Conservation (phyloP, 1,140 invertebrate species). For the Hormaphis cornu region DNA sequence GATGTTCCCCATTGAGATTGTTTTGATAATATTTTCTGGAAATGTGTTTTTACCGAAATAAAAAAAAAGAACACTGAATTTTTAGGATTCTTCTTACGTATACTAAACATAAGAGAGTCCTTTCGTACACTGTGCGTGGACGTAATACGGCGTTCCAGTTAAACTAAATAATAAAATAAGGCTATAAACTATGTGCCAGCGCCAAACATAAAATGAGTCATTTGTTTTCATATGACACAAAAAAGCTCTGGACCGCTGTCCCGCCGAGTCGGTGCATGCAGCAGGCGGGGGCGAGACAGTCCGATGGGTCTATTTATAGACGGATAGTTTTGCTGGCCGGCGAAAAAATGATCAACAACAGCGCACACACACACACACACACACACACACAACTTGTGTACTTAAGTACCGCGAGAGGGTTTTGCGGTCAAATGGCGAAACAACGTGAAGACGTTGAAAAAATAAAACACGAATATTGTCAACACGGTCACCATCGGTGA, state of each 20-base stretch:
- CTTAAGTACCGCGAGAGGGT: not conserved
- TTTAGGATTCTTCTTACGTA: too few relatives aligned
- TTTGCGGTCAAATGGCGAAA: conserved; percentile 6
- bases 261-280: not conserved
- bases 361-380: not conserved
- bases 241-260: not conserved
- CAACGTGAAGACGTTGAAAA: not conserved
- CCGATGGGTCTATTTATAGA: conserved; percentile 9
- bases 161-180: conserved; percentile 29
- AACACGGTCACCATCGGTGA: too few relatives aligned
- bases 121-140: too few relatives aligned
- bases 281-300: conserved; percentile 1
- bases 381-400: not conserved
- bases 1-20: too few relatives aligned
- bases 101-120: too few relatives aligned
- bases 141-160: conserved; percentile 26
- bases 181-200: conserved; percentile 19
- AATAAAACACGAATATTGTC: not conserved
- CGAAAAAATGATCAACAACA: conserved; percentile 20
- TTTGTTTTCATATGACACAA: conserved; percentile 31
- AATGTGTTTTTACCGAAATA: too few relatives aligned
- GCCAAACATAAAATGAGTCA: conserved; percentile 32
- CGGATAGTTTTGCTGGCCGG: conserved; percentile 5
- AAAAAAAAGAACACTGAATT: too few relatives aligned
- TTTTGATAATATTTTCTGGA: too few relatives aligned